Evolutionary conservation across 1,140 invertebrate species (phyloP).

Genomic region (Trichonephila clavipes): DNA sequence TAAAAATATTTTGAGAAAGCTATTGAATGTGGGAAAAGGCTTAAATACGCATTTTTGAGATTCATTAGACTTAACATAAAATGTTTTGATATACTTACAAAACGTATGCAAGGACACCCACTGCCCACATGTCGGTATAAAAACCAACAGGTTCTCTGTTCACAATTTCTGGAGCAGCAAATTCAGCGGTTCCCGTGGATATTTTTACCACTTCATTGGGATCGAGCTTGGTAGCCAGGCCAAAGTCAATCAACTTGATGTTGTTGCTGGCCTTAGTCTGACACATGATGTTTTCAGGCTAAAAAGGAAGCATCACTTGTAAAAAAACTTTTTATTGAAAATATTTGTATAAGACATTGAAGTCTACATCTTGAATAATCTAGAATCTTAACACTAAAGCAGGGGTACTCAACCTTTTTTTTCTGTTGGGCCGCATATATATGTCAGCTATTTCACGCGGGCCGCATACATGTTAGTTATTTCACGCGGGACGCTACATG

Average conservation of each 20-base stretch:
- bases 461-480: too few species aligned
- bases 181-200: conserved; percentile 99
- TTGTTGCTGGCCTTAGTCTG: conserved; percentile 95
- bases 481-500: too few species aligned
- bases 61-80: neutral
- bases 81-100: conserved; percentile 82
- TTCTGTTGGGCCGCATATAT: too few species aligned
- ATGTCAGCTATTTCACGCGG: too few species aligned
- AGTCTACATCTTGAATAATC: too few species aligned
- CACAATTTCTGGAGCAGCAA: conserved; percentile 99
- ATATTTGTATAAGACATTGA: too few species aligned
- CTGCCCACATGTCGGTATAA: conserved; percentile 99
- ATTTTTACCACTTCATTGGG: conserved; percentile 99
- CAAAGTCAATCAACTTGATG: conserved; percentile 99
- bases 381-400: too few species aligned
- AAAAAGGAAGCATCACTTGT: neutral
- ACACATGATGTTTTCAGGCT: conserved; percentile 99
- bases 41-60: too few species aligned
- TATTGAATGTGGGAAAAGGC: too few species aligned
- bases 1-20: too few species aligned
- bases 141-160: conserved; percentile 99
- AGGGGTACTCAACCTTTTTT: too few species aligned
- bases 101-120: conserved; percentile 98
- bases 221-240: conserved; percentile 97
- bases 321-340: too few species aligned